Base-by-base conservation (phyloP, 2,113 vertebrate genomes). In the Mastomys coucha region DNA sequence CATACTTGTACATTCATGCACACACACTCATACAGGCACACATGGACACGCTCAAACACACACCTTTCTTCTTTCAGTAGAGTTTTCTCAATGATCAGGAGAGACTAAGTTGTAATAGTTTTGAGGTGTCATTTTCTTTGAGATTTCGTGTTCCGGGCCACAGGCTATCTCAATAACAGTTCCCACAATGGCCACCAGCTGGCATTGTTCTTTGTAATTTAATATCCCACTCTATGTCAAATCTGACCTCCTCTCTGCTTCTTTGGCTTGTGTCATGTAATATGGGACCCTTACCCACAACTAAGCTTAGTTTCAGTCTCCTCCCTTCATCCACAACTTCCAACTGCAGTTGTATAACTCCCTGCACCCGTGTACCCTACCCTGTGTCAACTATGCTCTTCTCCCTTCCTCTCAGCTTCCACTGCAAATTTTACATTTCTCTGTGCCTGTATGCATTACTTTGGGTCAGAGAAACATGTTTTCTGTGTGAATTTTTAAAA, bases 401-500 rank as follows among this genome's bases (percentile, higher is more conserved):
- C 6, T 42, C 1, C 6, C 36, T 14, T 24, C 24, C 12, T 84
- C 20, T 82, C 56, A 84, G 56, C n/a, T 16, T 84, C 17, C 42
- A 36, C 28, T 69, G 31, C 12, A 16, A 69, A 42, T 13, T 69
- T 19, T 36, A 42, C 6, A 22, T 13, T 49, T 12, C 63, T 49
- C 5, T 49, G 17, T 49, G 26, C 17, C 31, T 36, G 17, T 22
- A 11, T 49, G 42, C 9, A 22, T 67, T 49, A 36, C 17, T 33
- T 49, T 69, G 17, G 28, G 84, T 49, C 63, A 69, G 63, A 36
- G 42, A 72, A 75, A 33, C 77, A 49, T 49, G 13, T 73, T 76
- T 89, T 45, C 12, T 84, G 39, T 53, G 85, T 88, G 63, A 49
- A 70, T 51, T 84, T 80, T 91, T 96, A 76, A 93, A 91, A 20